These are phyloP conservation scores for Chaunax sp. DNA, from an alignment of 2,797 vertebrate species.

Conservation along the genomic window DNA sequence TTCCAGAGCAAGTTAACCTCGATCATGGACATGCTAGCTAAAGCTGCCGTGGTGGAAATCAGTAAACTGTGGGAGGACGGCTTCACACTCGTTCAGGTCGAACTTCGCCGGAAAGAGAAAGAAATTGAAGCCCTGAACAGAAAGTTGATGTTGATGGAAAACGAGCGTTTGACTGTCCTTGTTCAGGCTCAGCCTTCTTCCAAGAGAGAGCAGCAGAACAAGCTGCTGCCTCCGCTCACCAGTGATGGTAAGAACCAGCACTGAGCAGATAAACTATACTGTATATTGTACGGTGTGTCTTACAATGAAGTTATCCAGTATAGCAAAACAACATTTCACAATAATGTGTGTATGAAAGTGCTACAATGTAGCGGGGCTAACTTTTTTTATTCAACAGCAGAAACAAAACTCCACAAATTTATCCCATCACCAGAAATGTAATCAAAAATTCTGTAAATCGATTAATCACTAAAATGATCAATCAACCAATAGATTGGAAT, in stretches of 20 bases:
- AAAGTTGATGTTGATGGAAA: slow-evolving; percentile 74
- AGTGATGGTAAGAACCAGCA: slow-evolving; percentile 55
- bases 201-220: slow-evolving; percentile 57
- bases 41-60: slow-evolving; percentile 82
- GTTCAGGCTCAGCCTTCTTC: slow-evolving; percentile 49
- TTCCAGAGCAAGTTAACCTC: slow-evolving; percentile 80
- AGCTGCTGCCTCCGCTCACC: slow-evolving; percentile 44
- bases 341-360: too few species aligned
- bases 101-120: slow-evolving; percentile 76
- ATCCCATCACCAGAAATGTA: too few species aligned
- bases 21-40: slow-evolving; percentile 81
- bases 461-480: too few species aligned
- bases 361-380: too few species aligned
- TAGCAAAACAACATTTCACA: too few species aligned
- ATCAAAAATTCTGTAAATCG: too few species aligned
- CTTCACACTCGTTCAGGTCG: slow-evolving; percentile 71
- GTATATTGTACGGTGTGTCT: background rate
- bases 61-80: slow-evolving; percentile 82
- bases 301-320: background rate
- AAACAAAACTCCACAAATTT: too few species aligned
- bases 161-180: slow-evolving; percentile 49
- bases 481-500: too few species aligned
- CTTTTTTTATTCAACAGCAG: too few species aligned
- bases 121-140: slow-evolving; percentile 77
- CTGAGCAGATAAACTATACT: background rate